Evolutionary conservation across 2,888 invertebrate species (phyloP), one percentile per base, ranked within the genome.

Genomic region (Galeopsomyia nigrocyanea): DNA sequence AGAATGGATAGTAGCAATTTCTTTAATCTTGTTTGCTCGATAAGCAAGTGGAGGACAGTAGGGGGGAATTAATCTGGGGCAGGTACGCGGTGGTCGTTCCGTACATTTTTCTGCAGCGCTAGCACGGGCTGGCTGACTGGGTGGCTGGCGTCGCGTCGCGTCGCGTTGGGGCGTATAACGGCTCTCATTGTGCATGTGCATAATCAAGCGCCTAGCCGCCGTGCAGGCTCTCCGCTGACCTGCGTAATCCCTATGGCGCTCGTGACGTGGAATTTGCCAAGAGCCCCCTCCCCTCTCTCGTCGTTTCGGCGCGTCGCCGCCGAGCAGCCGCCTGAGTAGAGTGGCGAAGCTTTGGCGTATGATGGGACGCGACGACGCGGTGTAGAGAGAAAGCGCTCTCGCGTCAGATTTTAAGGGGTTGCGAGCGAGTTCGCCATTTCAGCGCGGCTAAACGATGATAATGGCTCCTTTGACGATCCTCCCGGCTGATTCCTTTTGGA

Each of bases 11-110:
- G 66, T 56, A 10, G 65, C 66, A 71, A 66, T 71, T 71, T 71
- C 71, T 71, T 71, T 71, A 71, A 71, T 71, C 71, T 66, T 61
- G 66, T 71, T 71, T 56, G 61, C 22, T 56, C 55, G 26, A 51
- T 22, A 55, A 61, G 55, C 61, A 65, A 22, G 19, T 53, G 46
- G 16, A 31, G 57, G 17, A 26, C 53, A 26, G 53, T 60, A 65
- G 13, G 10, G 39, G 60, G 14, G 47, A 53, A 47, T 60, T 65
- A 65, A 60, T 71, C 55, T 60, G 47, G 51, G 17, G 46, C 14
- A 19, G 39, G 39, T 7, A 39, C 39, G 39, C 13, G 39, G 13
- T 39, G 10, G 39, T 39, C 13, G 10, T 13, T 39, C 1, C 39
- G 39, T 10, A 39, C 13, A 39, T 39, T 39, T 39, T 39, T 39